A percentile compares a stretch with the other conserved stretches of the same genome.
Conservation (phyloP, 2,888 invertebrate species). For the Cordilura impudica region DNA sequence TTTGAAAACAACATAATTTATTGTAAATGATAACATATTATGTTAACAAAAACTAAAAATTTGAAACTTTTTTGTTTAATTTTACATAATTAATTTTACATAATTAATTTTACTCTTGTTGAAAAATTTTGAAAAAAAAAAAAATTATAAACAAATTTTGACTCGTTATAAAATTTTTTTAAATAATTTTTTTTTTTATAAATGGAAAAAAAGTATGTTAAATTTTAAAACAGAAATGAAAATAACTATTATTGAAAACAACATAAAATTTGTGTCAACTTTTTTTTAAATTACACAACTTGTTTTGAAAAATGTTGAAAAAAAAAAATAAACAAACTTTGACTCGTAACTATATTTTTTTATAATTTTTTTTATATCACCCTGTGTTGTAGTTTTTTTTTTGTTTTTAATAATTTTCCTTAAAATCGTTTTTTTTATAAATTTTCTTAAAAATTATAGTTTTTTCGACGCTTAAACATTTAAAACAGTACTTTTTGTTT, state of each 20-base stretch:
- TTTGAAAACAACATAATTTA: no score
- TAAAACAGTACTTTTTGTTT: slow-evolving; percentile 69
- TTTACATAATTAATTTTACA: no score
- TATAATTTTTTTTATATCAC: slow-evolving; percentile 71
- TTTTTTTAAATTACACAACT: not conserved
- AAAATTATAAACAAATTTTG: no score
- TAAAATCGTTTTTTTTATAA: slow-evolving; percentile 11
- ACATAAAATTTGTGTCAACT: not conserved
- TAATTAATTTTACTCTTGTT: no score
- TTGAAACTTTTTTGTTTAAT: no score
- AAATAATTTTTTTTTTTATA: no score
- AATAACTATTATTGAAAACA: not conserved
- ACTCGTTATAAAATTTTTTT: no score
- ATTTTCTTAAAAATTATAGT: slow-evolving; percentile 46
- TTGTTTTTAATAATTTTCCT: slow-evolving; percentile 41
- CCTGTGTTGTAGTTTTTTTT: slow-evolving; percentile 75
- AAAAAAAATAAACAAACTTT: not conserved
- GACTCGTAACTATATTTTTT: slow-evolving; percentile 13
- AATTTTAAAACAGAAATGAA: no score
- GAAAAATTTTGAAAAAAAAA: no score
- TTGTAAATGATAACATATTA: no score
- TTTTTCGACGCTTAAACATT: slow-evolving; percentile 66
- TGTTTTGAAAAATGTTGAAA: not conserved
- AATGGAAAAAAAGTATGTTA: no score
- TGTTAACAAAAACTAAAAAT: no score